Conservation (phyloP, 2,797 vertebrate species). For the Spheniscus humboldti region DNA sequence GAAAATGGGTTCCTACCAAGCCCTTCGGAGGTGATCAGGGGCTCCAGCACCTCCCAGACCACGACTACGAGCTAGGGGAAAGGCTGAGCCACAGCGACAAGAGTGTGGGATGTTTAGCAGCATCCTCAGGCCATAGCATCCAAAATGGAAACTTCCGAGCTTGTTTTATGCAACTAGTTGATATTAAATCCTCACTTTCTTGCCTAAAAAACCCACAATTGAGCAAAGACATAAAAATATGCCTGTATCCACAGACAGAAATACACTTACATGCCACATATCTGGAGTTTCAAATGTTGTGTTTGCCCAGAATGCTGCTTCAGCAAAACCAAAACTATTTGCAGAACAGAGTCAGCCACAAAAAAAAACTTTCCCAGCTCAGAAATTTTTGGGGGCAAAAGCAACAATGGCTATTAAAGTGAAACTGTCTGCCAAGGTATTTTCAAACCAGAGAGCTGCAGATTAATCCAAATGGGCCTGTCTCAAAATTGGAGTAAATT, state of each 20-base stretch:
- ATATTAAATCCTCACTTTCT: slow-evolving; percentile 20
- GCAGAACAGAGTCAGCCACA: slow-evolving; percentile 13
- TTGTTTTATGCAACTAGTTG: neutral
- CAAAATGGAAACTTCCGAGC: slow-evolving; percentile 15
- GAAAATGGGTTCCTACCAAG: neutral
- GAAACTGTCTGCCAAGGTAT: slow-evolving; percentile 13
- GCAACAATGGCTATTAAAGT: neutral
- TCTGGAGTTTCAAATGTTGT: slow-evolving; percentile 4
- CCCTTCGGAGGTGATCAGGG: neutral
- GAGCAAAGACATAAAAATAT: slow-evolving; percentile 22
- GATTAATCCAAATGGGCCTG: neutral
- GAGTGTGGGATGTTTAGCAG: neutral
- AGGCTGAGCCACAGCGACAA: neutral
- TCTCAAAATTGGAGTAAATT: slow-evolving; percentile 13
- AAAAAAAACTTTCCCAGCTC: slow-evolving; percentile 3
- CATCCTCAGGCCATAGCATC: neutral
- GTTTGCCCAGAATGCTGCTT: slow-evolving; percentile 40
- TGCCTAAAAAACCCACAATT: slow-evolving; percentile 37
- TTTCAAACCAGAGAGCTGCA: slow-evolving; percentile 24
- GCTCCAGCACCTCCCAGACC: neutral
- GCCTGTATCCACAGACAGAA: slow-evolving; percentile 5
- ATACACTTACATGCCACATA: neutral
- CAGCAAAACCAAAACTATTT: slow-evolving; percentile 64
- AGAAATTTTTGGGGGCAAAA: slow-evolving; percentile 30
- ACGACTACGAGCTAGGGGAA: neutral